These are phyloP conservation scores for Lacanobia wlatinum DNA, from an alignment of 2,888 invertebrate species.

Conservation along the genomic window DNA sequence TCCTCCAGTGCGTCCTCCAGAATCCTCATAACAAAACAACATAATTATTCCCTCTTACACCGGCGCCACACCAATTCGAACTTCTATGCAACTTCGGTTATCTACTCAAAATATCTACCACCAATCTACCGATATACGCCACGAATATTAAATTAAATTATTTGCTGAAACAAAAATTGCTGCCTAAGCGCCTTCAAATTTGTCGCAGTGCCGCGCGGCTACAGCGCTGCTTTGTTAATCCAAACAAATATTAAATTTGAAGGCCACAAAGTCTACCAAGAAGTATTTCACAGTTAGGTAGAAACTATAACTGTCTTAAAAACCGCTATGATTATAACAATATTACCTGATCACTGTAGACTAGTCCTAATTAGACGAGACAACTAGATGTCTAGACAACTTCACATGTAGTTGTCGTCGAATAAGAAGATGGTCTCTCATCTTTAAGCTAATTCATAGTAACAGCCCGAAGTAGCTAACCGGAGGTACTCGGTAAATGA, in stretches of 20 bases:
- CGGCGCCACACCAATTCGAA: neutral
- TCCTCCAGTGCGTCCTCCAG: neutral
- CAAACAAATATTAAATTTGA: too few species aligned
- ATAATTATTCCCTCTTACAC: neutral
- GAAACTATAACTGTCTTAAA: neutral
- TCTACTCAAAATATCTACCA: too few species aligned
- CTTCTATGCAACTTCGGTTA: neutral
- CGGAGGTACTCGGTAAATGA: neutral
- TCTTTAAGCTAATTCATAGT: neutral
- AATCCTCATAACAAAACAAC: neutral
- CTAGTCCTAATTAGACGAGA: constrained; percentile 11
- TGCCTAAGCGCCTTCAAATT: too few species aligned
- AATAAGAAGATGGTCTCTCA: neutral
- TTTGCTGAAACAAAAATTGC: neutral
- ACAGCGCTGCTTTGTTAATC: too few species aligned
- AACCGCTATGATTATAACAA: neutral
- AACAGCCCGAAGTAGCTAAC: neutral
- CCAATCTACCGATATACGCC: too few species aligned
- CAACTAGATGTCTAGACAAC: constrained; percentile 37
- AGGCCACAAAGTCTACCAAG: neutral
- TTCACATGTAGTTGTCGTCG: constrained; percentile 3
- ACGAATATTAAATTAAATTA: neutral
- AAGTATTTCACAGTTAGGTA: too few species aligned
- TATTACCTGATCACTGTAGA: neutral
- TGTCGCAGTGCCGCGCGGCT: too few species aligned